These are phyloP conservation scores for Pseudomyrmex concolor DNA, from an alignment of 1,140 invertebrate species.

Conservation along the genomic window DNA sequence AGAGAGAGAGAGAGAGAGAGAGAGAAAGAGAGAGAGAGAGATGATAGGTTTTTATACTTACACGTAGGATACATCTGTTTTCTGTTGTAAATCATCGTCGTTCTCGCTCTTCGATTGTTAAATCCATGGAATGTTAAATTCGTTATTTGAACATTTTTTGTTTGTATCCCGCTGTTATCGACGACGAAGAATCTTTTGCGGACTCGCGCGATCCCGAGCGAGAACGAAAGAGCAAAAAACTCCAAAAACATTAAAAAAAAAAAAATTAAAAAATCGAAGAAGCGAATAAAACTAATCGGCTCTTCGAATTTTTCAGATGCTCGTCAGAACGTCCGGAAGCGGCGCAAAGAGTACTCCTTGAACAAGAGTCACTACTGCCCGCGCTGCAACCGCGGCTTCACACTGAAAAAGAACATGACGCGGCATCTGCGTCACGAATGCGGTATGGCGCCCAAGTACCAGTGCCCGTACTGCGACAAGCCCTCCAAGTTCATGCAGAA, in stretches of 20 bases:
- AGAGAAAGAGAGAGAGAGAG: too few species aligned
- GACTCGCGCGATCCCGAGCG: slow-evolving; percentile 9
- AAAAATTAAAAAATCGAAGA: too few species aligned
- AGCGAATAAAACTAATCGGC: not conserved
- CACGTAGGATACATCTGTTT: too few species aligned
- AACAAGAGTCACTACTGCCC: slow-evolving; percentile 76
- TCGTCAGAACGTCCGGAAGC: slow-evolving; percentile 49
- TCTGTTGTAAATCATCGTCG: too few species aligned
- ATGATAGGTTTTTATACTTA: too few species aligned
- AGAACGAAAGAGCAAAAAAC: not conserved
- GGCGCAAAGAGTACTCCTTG: slow-evolving; percentile 64
- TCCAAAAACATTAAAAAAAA: too few species aligned
- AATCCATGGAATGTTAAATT: not conserved
- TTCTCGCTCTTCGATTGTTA: too few species aligned
- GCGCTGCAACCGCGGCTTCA: slow-evolving; percentile 76
- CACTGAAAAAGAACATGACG: slow-evolving; percentile 85
- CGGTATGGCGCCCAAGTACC: slow-evolving; percentile 86
- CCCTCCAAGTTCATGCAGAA: slow-evolving; percentile 81
- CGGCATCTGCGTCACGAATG: slow-evolving; percentile 86
- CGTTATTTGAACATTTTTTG: not conserved
- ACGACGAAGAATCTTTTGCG: slow-evolving; percentile 75
- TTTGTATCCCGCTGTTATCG: slow-evolving; percentile 71
- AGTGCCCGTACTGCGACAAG: slow-evolving; percentile 84
- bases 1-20: too few species aligned
- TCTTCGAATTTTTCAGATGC: slow-evolving; percentile 69